These are phyloP conservation scores for Formica selysi DNA, from an alignment of 1,140 invertebrate species.

Conservation along the genomic window DNA sequence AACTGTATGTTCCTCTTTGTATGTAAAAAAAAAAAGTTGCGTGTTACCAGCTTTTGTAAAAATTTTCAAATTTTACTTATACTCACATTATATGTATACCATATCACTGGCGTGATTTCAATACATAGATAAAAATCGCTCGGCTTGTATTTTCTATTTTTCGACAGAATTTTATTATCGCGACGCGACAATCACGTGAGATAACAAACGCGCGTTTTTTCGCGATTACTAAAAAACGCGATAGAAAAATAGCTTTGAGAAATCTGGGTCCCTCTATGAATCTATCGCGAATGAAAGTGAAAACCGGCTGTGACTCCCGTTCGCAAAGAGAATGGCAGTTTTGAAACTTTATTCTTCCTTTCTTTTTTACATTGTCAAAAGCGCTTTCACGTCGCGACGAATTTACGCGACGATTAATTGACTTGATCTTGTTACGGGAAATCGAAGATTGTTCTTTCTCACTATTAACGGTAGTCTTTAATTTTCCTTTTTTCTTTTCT, in stretches of 20 bases:
- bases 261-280: conserved; percentile 64
- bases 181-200: not conserved
- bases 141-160: not conserved
- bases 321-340: conserved; percentile 57
- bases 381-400: not conserved
- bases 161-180: not conserved
- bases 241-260: conserved; percentile 70
- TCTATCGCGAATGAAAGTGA: conserved; percentile 37
- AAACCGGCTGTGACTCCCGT: not conserved
- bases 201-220: not conserved
- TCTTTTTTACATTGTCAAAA: conserved; percentile 45
- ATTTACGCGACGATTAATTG: conserved; percentile 48
- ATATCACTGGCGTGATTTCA: not conserved
- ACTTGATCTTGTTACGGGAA: conserved; percentile 53
- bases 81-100: not conserved
- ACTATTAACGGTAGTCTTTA: not conserved
- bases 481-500: not conserved
- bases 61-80: not conserved
- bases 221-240: conserved; percentile 49
- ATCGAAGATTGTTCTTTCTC: conserved; percentile 1
- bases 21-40: not conserved
- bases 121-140: not conserved
- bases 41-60: not conserved
- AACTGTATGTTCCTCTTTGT: not conserved
- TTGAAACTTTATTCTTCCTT: conserved; percentile 13